Evolutionary conservation across 2,797 vertebrate genomes (phyloP).

Genomic region (Calcarius lapponicus): DNA sequence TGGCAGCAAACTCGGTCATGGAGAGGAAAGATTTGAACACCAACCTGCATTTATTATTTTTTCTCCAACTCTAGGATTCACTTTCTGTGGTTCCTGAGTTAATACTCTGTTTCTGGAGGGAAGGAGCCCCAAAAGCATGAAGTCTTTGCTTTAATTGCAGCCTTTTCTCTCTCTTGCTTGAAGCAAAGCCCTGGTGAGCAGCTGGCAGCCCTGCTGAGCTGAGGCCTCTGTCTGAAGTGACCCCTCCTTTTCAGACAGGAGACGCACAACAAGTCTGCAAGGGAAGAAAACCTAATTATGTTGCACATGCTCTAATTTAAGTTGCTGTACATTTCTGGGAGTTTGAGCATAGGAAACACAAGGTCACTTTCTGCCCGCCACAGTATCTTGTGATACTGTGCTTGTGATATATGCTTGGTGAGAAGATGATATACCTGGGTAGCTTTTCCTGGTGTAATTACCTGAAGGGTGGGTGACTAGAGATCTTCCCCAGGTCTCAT

Average conservation of each 20-base stretch:
- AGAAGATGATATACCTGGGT: background rate
- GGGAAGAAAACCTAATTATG: slow-evolving; percentile 60
- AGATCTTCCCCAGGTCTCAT: background rate
- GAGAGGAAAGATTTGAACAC: background rate
- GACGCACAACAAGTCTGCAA: background rate
- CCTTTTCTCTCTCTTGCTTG: background rate
- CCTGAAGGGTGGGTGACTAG: background rate
- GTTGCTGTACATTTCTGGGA: slow-evolving; percentile 28
- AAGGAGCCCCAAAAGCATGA: slow-evolving; percentile 27
- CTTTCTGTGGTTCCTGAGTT: background rate
- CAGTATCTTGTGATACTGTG: background rate
- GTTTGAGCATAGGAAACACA: background rate
- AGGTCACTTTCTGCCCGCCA: background rate
- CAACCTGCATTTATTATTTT: background rate
- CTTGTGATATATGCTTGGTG: background rate
- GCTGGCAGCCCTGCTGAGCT: slow-evolving; percentile 18
- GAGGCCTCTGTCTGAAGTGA: slow-evolving; percentile 28
- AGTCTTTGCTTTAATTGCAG: slow-evolving; percentile 19
- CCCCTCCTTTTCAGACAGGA: slow-evolving; percentile 45
- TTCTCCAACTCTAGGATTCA: background rate
- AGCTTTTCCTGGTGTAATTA: slow-evolving; percentile 1
- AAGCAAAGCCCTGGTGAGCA: slow-evolving; percentile 16
- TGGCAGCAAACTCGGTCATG: background rate
- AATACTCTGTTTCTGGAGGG: slow-evolving; percentile 34
- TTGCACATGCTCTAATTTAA: slow-evolving; percentile 52